Base-by-base conservation (phyloP, 2,113 vertebrate species). In the Coptodon rendalli region DNA sequence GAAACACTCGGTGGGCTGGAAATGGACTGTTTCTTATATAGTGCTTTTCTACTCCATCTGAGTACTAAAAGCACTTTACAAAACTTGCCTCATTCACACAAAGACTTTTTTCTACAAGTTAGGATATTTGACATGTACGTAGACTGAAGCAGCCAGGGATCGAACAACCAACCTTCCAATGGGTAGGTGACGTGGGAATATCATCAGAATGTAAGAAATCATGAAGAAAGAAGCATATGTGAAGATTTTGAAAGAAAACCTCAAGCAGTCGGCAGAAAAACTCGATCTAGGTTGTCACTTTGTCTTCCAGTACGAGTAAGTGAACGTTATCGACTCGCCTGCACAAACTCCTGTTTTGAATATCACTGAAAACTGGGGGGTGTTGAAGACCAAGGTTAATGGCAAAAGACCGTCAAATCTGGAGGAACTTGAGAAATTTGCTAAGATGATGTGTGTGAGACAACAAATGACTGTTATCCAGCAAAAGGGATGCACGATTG, bases 51-150 rank as follows among this genome's bases (percentile, higher is more conserved):
- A 66, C 61, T 61, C 57, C 27, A 31, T 27, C 27, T 7, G 31
- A 36, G 61, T n/a, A 36, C 61, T 63, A 36, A 63, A 63, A 63
- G 31, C 31, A 63, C 59, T 63, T 63, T 63, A 63, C 31, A 63
- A 63, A n/a, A 63, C 31, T 63, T 63, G 59, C 31, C 59, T 63
- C 29, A 34, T 63, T 19, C 59, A 63, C 59, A 34, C 59, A 63
- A 61, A 56, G 56, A 57, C 56, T 3, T 59, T 59, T 59, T 59
- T 6, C 56, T 59, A 59, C 56, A 59, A 63, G 59, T 63, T 63
- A 63, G 59, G 0, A 63, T 63, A 63, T 63, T 63, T 63, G 31
- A 17, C 0, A n/a, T 36, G 31, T 63, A 36, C 0, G 2, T n/a
- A 36, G 59, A 56, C 53, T 56, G 53, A 66, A 66, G 61, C 31